Conservation (phyloP, 2,113 vertebrate genomes). For the Argyrosomus japonicus region DNA sequence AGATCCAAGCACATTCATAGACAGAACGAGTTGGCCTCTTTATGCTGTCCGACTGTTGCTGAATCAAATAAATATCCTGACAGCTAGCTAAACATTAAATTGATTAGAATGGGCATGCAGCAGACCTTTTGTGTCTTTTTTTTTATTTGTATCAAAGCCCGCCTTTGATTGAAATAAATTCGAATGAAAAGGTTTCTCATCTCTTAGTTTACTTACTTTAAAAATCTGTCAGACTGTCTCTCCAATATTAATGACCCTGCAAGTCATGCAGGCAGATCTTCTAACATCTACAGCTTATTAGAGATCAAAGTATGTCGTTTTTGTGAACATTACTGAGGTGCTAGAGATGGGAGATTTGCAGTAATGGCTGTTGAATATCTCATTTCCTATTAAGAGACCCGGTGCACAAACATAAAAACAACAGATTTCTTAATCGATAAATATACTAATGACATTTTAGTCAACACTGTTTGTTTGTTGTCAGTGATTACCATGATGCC, state of each 20-base stretch:
- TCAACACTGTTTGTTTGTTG: neutral
- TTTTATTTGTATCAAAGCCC: neutral
- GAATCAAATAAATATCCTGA: conserved; percentile 26
- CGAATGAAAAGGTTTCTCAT: neutral
- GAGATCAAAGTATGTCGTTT: neutral
- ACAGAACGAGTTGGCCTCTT: neutral
- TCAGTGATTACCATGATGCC: conserved; percentile 9
- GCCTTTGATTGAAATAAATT: neutral
- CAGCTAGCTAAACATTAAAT: neutral
- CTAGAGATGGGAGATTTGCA: neutral
- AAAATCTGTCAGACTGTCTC: neutral
- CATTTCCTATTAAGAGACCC: neutral
- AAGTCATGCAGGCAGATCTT: neutral
- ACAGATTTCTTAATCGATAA: neutral
- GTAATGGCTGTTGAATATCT: neutral
- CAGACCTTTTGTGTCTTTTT: neutral
- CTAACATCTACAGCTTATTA: neutral
- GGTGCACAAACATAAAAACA: neutral
- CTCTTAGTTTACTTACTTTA: neutral
- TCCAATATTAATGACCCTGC: neutral
- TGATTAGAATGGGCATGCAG: neutral
- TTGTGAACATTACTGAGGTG: neutral
- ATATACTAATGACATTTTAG: conserved; percentile 1
- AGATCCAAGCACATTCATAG: conserved; percentile 11
- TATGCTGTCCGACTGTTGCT: neutral